Percentiles rank a stretch among this genome's conserved stretches.
These are phyloP conservation scores for Apistogramma diplotaenia DNA, from an alignment of 2,113 vertebrate genomes.

Conservation along the genomic window DNA sequence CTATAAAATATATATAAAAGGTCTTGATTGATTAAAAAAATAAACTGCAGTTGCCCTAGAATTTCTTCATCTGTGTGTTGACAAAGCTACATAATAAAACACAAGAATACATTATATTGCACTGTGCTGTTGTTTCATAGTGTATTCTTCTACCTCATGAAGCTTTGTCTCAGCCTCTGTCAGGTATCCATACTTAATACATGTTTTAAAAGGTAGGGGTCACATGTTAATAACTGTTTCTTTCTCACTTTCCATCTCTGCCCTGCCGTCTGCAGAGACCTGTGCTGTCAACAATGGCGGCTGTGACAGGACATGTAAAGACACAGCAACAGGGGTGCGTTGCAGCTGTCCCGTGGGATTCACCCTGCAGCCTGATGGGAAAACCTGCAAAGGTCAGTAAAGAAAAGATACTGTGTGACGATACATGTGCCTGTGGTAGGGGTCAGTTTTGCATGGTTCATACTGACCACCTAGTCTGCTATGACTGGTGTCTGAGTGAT, in stretches of 20 bases:
- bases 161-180: conserved; percentile 42
- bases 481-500: conserved; percentile 41
- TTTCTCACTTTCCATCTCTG: conserved; percentile 24
- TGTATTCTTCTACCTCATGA: conserved; percentile 46
- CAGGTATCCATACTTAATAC: background rate
- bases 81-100: conserved; percentile 46
- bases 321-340: conserved; percentile 93
- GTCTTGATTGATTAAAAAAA: background rate
- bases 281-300: conserved; percentile 97
- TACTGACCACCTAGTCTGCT: background rate
- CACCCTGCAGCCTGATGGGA: conserved; percentile 93
- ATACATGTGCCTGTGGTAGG: background rate
- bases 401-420: background rate
- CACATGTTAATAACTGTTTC: conserved; percentile 2
- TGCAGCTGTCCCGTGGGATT: conserved; percentile 98
- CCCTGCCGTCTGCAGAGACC: conserved; percentile 82
- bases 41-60: conserved; percentile 3
- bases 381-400: conserved; percentile 97
- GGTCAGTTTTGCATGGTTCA: background rate
- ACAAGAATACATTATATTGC: background rate
- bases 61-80: conserved; percentile 7
- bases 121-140: background rate
- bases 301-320: conserved; percentile 96
- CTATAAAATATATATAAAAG: background rate
- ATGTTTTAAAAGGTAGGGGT: background rate